phyloP scores from a whole-genome alignment of 2,113 vertebrate genomes.

The Takifugu bimaculatus region DNA sequence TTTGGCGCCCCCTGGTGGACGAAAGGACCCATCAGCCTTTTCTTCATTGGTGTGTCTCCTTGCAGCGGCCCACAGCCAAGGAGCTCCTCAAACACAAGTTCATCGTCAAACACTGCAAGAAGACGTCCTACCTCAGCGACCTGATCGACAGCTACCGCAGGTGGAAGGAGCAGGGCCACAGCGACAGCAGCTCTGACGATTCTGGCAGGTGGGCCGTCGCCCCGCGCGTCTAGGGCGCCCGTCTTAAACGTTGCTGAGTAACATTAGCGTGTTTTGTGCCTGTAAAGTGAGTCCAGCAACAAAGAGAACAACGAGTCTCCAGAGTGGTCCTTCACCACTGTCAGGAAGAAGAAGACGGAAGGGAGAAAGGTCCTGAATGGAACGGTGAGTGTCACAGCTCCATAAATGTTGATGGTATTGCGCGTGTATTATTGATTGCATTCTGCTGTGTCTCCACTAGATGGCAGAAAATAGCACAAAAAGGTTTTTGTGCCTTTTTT shows the following conservation, averaged over 20 bases:
- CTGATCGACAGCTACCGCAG: slow-evolving; percentile 91
- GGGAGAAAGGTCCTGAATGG: slow-evolving; percentile 86
- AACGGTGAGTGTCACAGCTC: slow-evolving; percentile 69
- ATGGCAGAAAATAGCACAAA: neutral
- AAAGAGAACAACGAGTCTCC: slow-evolving; percentile 83
- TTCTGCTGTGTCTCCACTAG: neutral
- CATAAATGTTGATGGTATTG: too few relatives aligned
- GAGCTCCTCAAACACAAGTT: slow-evolving; percentile 98
- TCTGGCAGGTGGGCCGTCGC: slow-evolving; percentile 81
- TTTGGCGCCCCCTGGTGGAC: slow-evolving; percentile 51
- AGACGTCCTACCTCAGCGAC: slow-evolving; percentile 95
- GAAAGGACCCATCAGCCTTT: neutral
- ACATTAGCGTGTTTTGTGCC: slow-evolving; percentile 4
- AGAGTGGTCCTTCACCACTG: slow-evolving; percentile 89
- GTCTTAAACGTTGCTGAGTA: neutral
- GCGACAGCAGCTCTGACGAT: slow-evolving; percentile 88
- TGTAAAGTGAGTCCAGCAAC: slow-evolving; percentile 83
- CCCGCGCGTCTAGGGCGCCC: neutral
- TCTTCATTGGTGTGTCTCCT: neutral
- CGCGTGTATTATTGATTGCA: neutral
- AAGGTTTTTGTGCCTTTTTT: neutral
- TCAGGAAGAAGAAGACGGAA: slow-evolving; percentile 92
- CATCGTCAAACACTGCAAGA: slow-evolving; percentile 91
- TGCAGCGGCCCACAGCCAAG: slow-evolving; percentile 89
- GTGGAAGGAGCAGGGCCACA: slow-evolving; percentile 93